Conservation (phyloP, 2,113 vertebrate genomes). For the Macaca mulatta region DNA sequence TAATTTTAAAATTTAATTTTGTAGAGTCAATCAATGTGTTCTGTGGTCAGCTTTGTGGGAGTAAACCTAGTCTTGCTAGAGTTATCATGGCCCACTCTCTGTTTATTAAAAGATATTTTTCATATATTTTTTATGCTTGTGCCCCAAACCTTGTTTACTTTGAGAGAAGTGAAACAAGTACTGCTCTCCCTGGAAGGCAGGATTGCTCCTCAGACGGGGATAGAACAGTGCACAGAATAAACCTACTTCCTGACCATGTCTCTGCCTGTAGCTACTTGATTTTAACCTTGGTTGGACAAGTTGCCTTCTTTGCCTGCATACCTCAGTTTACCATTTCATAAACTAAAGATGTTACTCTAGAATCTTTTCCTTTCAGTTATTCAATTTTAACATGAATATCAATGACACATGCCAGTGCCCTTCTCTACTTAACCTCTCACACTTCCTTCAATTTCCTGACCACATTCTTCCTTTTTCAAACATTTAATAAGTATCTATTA, state of each 20-base stretch:
- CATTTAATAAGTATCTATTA: not conserved
- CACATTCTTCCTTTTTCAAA: not conserved
- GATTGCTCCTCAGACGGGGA: too few species aligned
- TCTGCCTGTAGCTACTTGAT: not conserved
- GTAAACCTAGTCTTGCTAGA: not conserved
- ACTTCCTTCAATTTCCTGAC: not conserved
- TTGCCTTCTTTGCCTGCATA: not conserved
- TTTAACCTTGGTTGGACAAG: not conserved
- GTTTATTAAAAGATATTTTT: not conserved
- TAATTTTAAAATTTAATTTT: not conserved
- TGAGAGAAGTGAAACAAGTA: not conserved
- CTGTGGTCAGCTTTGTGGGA: not conserved
- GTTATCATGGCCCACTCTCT: not conserved
- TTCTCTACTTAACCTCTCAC: not conserved
- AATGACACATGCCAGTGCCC: not conserved
- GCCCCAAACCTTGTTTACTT: not conserved
- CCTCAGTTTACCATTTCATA: not conserved
- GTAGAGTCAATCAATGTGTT: not conserved
- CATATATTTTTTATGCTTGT: not conserved
- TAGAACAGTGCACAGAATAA: rapidly evolving
- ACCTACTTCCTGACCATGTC: not conserved
- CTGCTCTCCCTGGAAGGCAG: not conserved
- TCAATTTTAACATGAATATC: not conserved
- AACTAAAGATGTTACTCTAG: not conserved
- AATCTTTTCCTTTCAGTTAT: not conserved